Evolutionary conservation across 1,140 invertebrate genomes (phyloP).

Genomic region (Vanessa atalanta): DNA sequence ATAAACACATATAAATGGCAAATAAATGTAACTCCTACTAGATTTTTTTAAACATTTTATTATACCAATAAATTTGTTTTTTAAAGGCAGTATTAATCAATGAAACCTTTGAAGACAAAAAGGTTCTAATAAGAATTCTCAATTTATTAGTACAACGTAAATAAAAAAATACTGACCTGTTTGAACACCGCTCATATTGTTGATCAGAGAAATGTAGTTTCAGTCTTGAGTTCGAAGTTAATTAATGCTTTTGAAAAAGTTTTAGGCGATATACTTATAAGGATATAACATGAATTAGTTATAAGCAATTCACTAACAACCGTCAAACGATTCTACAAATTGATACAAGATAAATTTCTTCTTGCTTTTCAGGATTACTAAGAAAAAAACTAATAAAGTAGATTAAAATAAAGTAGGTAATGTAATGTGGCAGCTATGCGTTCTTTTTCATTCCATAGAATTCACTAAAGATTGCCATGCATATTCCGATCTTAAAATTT

Average conservation of each 20-base stretch:
- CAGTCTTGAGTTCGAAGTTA: slow-evolving; percentile 32
- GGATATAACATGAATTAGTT: slow-evolving; percentile 14
- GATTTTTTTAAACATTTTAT: too few species aligned
- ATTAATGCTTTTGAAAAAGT: slow-evolving; percentile 20
- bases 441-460: slow-evolving; percentile 15
- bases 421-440: slow-evolving; percentile 30
- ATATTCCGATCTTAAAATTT: not conserved
- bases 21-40: too few species aligned
- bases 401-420: slow-evolving; percentile 32
- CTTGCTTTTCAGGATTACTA: slow-evolving; percentile 21
- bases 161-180: slow-evolving; percentile 57
- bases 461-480: slow-evolving; percentile 2
- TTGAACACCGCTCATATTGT: slow-evolving; percentile 67
- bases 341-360: slow-evolving; percentile 17
- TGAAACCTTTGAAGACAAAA: not conserved
- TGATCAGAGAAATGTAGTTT: slow-evolving; percentile 29
- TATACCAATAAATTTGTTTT: too few species aligned
- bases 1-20: too few species aligned
- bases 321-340: not conserved
- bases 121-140: slow-evolving; percentile 5
- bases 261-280: slow-evolving; percentile 3
- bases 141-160: slow-evolving; percentile 15
- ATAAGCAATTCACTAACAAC: slow-evolving; percentile 7
- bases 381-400: slow-evolving; percentile 30
- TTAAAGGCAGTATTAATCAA: too few species aligned